Conservation (phyloP, 2,797 vertebrate genomes). For the Clangula hyemalis region DNA sequence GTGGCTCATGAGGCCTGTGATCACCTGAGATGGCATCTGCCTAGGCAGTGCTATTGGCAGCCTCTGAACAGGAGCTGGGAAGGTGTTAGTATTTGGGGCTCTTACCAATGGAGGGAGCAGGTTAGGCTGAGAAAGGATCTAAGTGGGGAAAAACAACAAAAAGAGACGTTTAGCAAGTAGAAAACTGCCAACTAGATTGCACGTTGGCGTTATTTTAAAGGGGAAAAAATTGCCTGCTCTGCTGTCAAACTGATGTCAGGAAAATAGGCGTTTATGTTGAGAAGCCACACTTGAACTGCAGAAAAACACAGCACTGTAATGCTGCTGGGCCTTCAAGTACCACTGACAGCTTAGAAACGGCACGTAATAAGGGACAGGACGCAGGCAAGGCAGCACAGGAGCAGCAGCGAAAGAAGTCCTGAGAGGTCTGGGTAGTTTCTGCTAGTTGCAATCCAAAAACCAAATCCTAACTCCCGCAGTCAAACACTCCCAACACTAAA, state of each 20-base stretch:
- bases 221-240: slow-evolving; percentile 54
- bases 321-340: neutral
- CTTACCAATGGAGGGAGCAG: slow-evolving; percentile 94
- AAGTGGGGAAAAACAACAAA: slow-evolving; percentile 78
- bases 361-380: neutral
- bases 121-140: slow-evolving; percentile 97
- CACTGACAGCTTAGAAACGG: neutral
- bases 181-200: slow-evolving; percentile 67
- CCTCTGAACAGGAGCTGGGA: slow-evolving; percentile 91
- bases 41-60: slow-evolving; percentile 87
- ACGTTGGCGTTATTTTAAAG: slow-evolving; percentile 61
- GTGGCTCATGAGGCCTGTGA: slow-evolving; percentile 93
- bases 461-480: neutral
- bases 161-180: slow-evolving; percentile 78
- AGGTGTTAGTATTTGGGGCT: slow-evolving; percentile 92
- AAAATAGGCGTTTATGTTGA: neutral
- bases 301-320: neutral
- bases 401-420: neutral
- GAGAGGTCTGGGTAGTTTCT: neutral
- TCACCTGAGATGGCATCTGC: slow-evolving; percentile 89
- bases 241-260: neutral
- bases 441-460: neutral
- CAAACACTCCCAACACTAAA: neutral
- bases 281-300: neutral
- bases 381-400: neutral